These are phyloP conservation scores for Mythimna impura DNA, from an alignment of 2,888 invertebrate species.

Conservation along the genomic window DNA sequence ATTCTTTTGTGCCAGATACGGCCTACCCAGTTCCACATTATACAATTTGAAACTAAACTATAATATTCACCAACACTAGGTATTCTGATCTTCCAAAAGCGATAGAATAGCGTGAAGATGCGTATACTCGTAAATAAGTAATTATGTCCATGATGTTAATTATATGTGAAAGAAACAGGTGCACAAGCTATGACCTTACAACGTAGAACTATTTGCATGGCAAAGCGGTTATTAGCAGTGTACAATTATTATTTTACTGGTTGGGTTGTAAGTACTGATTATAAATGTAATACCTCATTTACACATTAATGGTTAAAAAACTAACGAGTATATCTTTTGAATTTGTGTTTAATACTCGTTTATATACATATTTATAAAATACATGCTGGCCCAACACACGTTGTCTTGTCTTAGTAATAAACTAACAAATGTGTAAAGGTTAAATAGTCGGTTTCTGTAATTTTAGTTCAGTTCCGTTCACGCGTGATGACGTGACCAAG, in stretches of 20 bases:
- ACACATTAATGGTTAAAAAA: constrained; percentile 6
- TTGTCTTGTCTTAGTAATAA: no score
- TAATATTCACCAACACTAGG: background rate
- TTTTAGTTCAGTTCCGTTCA: no score
- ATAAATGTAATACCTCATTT: constrained; percentile 23
- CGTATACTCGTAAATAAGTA: constrained; percentile 15
- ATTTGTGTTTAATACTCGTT: background rate
- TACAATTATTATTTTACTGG: background rate
- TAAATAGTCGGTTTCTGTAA: no score
- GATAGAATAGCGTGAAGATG: constrained; percentile 15
- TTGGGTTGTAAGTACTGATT: constrained; percentile 6
- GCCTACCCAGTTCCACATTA: background rate
- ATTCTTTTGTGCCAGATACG: no score
- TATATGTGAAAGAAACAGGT: constrained; percentile 47
- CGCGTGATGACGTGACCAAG: no score
- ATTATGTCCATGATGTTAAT: constrained; percentile 31
- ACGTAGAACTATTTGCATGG: constrained; percentile 25
- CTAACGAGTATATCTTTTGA: background rate
- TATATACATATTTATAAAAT: no score
- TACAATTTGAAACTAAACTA: background rate
- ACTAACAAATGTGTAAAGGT: no score
- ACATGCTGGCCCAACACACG: no score
- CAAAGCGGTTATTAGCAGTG: background rate
- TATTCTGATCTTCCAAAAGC: constrained; percentile 15
- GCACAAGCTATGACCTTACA: constrained; percentile 11